Evolutionary conservation across 2,888 invertebrate genomes (phyloP), one percentile per base, ranked within the genome.

Genomic region (Alsophila aescularia): DNA sequence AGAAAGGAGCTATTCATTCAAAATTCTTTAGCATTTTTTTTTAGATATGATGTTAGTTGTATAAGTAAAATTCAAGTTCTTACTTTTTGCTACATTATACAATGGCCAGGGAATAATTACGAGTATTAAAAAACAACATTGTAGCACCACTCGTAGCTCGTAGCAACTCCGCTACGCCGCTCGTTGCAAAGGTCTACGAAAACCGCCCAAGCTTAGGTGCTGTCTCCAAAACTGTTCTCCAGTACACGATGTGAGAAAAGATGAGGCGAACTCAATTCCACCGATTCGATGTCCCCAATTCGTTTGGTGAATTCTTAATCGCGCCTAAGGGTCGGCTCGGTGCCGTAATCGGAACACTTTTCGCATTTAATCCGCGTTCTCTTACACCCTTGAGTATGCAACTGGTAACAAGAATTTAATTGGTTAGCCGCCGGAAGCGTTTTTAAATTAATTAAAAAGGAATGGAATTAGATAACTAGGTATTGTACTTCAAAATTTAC

Each of bases 201-300:
- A 37, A 47, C 31, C 0, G 34, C 24, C 47, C 18, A 4, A 41
- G 35, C 24, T 53, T 32, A 43, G 27, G 31, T 43, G 47, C 53
- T 42, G 34, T 21, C 16, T 18, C 29, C 14, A 8, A 36, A 27
- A 12, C 13, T 36, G 64, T 55, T 64, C 75, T 29, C 74, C n/a
- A 41, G 34, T 16, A 85, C 83, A 82, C 78, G 79, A 80, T 75
- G 80, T 82, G 83, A 83, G 84, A 83, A 85, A 85, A 85, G 84
- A 88, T 83, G 86, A 87, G 85, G 79, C 81, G 74, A 77, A 84
- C 81, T 81, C 87, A 87, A 89, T 90, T 90, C 84, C 81, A 83
- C 83, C 88, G 88, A 88, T 86, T 84, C 88, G 83, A 85, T 87
- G 89, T 89, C 85, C 87, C 81, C 83, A 81, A 85, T 89, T 85